Evolutionary conservation across 2,797 vertebrate genomes (phyloP).

Genomic region (Siniperca obscura): DNA sequence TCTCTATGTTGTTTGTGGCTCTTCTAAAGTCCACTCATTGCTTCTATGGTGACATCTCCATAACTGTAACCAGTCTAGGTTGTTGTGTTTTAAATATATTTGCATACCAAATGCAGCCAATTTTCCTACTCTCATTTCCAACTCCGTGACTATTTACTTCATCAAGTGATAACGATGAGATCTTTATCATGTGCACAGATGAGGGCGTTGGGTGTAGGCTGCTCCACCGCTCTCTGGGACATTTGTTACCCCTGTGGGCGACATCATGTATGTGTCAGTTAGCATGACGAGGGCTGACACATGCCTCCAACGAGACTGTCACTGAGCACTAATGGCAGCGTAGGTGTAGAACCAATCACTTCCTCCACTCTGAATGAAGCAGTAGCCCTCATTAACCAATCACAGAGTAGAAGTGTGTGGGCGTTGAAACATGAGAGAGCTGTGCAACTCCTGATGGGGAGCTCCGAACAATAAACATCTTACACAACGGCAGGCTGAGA

Average conservation of each 20-base stretch:
- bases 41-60: conserved; percentile 49
- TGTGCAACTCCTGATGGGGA: conserved; percentile 52
- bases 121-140: conserved; percentile 52
- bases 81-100: conserved; percentile 48
- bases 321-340: conserved; percentile 66
- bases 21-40: conserved; percentile 23
- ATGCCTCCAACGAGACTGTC: conserved; percentile 60
- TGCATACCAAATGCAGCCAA: conserved; percentile 53
- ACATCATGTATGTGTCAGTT: conserved; percentile 66
- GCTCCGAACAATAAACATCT: conserved; percentile 76
- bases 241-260: conserved; percentile 57
- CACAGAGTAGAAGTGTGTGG: conserved; percentile 75
- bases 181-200: conserved; percentile 53
- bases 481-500: conserved; percentile 52
- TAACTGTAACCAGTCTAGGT: conserved; percentile 34
- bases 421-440: conserved; percentile 66
- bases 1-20: conserved; percentile 35
- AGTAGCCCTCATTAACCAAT: conserved; percentile 79
- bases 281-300: conserved; percentile 64
- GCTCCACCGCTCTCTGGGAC: conserved; percentile 48
- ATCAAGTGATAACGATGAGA: conserved; percentile 54
- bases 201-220: conserved; percentile 52
- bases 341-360: conserved; percentile 74
- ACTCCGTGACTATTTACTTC: conserved; percentile 49
- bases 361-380: conserved; percentile 62